These are phyloP conservation scores for Actinia equina DNA, from an alignment of 64 coral and sea anemone species.

Conservation along the genomic window DNA sequence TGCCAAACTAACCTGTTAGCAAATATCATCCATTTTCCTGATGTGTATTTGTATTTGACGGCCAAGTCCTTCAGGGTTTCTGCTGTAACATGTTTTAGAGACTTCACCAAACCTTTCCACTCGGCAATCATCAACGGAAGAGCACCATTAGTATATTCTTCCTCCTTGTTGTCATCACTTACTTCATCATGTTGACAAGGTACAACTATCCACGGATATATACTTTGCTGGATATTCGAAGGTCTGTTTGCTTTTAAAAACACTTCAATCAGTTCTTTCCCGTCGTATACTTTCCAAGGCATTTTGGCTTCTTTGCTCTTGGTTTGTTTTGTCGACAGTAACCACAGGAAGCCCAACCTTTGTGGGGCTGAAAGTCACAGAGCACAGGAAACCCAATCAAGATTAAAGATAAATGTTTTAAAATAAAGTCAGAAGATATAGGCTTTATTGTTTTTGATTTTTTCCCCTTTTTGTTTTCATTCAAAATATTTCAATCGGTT, in stretches of 20 bases:
- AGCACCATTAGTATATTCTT: not conserved
- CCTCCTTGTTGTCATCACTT: not conserved
- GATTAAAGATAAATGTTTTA: too few species aligned
- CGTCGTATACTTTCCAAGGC: not conserved
- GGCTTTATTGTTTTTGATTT: too few species aligned
- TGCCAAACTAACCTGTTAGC: not conserved
- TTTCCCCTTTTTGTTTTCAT: too few species aligned
- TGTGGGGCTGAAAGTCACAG: too few species aligned
- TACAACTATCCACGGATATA: not conserved
- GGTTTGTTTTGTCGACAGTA: not conserved
- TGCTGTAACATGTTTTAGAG: not conserved
- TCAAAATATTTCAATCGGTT: too few species aligned
- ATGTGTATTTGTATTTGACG: not conserved
- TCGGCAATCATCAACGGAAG: not conserved
- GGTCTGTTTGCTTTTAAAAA: conserved; percentile 17
- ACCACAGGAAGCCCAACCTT: not conserved
- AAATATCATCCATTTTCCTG: conserved; percentile 41
- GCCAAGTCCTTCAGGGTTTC: conserved; percentile 11
- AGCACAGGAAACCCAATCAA: too few species aligned
- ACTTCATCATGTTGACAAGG: not conserved
- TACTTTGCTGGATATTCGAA: not conserved
- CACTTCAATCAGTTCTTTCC: not conserved
- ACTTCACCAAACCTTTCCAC: not conserved
- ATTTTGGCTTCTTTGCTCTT: not conserved
- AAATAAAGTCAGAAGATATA: too few species aligned